Conservation (phyloP, 2,797 vertebrate species). For the Centropyge bicolor region DNA sequence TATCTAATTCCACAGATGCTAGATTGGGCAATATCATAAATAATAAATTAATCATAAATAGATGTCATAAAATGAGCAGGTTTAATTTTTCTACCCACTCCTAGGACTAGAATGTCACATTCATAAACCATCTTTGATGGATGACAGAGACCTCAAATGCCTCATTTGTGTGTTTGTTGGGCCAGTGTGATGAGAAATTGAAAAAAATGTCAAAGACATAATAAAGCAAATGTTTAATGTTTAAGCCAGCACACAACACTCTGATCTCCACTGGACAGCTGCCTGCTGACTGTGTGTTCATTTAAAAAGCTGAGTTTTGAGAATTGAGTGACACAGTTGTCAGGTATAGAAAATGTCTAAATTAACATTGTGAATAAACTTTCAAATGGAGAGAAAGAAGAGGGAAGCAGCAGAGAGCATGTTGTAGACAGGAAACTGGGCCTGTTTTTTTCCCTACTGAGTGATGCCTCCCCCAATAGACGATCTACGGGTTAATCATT, state of each 20-base stretch:
- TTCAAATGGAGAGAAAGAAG: background rate
- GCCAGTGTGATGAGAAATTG: background rate
- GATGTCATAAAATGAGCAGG: background rate
- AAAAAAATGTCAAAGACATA: background rate
- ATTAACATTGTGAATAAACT: background rate
- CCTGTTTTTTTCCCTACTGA: slow-evolving; percentile 26
- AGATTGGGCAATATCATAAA: background rate
- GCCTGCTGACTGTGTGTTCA: background rate
- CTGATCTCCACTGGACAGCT: background rate
- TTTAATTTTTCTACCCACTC: background rate
- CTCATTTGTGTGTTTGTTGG: background rate
- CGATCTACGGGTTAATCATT: slow-evolving; percentile 86
- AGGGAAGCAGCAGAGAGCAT: background rate
- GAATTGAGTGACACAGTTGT: background rate
- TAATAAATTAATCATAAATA: background rate
- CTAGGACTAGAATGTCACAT: background rate
- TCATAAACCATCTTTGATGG: background rate
- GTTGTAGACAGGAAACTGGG: background rate
- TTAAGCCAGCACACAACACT: background rate
- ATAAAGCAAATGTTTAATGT: background rate
- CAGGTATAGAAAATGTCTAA: background rate
- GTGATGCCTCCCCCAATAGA: slow-evolving; percentile 48
- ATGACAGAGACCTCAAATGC: background rate
- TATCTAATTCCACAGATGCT: background rate
- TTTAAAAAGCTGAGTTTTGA: too few species aligned